phyloP scores from a whole-genome alignment of 2,797 vertebrate species.

The Yasuhikotakia modesta region DNA sequence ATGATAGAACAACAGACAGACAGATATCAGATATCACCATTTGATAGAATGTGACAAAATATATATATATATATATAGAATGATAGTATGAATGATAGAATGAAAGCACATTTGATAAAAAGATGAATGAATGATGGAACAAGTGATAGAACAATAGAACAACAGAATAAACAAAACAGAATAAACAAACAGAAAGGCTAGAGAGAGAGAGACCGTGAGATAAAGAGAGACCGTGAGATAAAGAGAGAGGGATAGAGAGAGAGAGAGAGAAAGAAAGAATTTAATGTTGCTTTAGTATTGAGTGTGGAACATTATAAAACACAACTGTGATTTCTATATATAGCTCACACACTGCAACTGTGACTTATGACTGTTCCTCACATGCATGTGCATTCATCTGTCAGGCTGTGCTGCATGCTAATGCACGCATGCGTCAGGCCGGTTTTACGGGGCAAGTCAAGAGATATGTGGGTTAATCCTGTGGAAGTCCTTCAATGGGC shows the following conservation, averaged over 20 bases:
- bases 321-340: not conserved
- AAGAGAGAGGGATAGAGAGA: not conserved
- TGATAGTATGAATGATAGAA: no score
- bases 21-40: not conserved
- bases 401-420: constrained; percentile 5
- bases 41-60: no score
- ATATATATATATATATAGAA: no score
- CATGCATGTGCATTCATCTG: constrained; percentile 44
- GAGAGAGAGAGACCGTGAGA: no score
- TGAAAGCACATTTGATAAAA: no score
- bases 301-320: not conserved
- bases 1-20: not conserved
- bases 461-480: constrained; percentile 81
- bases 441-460: constrained; percentile 66
- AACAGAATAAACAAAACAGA: no score
- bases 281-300: not conserved
- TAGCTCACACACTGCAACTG: not conserved
- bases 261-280: constrained; percentile 18
- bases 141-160: no score
- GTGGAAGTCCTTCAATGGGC: constrained; percentile 76
- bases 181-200: no score
- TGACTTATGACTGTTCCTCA: constrained; percentile 28
- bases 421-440: constrained; percentile 26
- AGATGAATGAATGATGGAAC: no score
- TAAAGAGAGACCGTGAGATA: no score